Conservation (phyloP, 2,113 vertebrate species). For the Cebidichthys violaceus region DNA sequence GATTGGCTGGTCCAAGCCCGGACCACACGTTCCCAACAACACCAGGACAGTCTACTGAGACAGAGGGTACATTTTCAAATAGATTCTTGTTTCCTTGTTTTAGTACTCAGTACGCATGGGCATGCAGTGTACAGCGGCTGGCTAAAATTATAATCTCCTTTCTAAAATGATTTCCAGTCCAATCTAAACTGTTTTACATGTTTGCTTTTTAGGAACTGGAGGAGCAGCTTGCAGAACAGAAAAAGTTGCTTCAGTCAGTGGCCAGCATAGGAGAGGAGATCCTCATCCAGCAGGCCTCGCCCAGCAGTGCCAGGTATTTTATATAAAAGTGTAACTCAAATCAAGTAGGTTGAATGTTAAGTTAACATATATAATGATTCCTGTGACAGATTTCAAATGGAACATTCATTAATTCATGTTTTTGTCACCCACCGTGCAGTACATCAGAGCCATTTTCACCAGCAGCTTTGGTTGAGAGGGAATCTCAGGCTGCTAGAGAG, state of each 20-base stretch:
- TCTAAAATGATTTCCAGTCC: neutral
- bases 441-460: constrained; percentile 83
- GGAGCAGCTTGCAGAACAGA: constrained; percentile 93
- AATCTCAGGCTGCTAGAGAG: constrained; percentile 79
- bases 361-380: neutral
- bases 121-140: neutral
- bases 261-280: constrained; percentile 94
- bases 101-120: neutral
- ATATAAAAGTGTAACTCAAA: neutral
- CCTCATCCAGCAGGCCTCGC: constrained; percentile 87
- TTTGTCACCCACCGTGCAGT: constrained; percentile 75
- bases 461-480: constrained; percentile 84
- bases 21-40: constrained; percentile 88
- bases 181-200: neutral
- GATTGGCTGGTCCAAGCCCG: constrained; percentile 95
- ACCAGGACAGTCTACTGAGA: constrained; percentile 91
- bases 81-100: neutral
- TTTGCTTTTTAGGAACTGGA: constrained; percentile 88
- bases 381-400: neutral
- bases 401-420: neutral
- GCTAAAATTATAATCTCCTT: neutral
- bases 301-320: constrained; percentile 75
- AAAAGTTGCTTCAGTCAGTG: constrained; percentile 92
- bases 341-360: neutral
- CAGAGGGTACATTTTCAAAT: constrained; percentile 85